Base-by-base conservation (phyloP, 2,797 vertebrate species). In the Coregonus ussuriensis region DNA sequence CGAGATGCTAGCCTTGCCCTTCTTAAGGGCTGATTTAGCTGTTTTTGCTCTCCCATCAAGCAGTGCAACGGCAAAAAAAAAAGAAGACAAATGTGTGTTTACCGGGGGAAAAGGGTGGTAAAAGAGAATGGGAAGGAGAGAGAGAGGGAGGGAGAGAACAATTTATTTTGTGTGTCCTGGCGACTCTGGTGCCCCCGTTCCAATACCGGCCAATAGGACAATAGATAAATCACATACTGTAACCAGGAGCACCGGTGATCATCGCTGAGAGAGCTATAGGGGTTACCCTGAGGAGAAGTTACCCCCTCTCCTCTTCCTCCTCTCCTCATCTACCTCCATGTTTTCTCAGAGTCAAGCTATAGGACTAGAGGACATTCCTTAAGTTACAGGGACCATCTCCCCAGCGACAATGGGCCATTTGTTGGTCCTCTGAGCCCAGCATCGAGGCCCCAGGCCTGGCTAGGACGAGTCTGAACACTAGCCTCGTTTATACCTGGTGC, bases 171-270 rank as follows among this genome's bases (percentile, higher is more conserved):
- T 93, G 83, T 89, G 59, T 89, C 81, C 79, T 78, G 80, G 84
- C 75, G 53, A 59, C 81, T 80, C 82, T 74, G 82, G 81, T 18
- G 78, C 65, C 80, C 52, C 37, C 74, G 75, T 82, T 85, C 75
- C 81, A 85, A 84, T 78, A 54, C 85, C 59, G 74, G 87, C 90
- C 89, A 86, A 83, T 77, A 84, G 77, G 81, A 77, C 83, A 81
- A 86, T 83, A 51, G 80, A 93, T 95, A 93, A 95, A 94, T 95
- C 93, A 89, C 82, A 93, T 62, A 25, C 59, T 25, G 59, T 93
- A 85, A 82, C 92, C 85, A 79, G 37, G 86, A 79, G 93, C 88
- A 76, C 81, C 82, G 81, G 76, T 74, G 77, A 29, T 78, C 6
- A 74, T 79, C 41, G 72, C 52, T 41, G 69, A 62, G 73, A 74